Base-by-base conservation (phyloP, 2,797 vertebrate genomes). In the Poeciliopsis infans region DNA sequence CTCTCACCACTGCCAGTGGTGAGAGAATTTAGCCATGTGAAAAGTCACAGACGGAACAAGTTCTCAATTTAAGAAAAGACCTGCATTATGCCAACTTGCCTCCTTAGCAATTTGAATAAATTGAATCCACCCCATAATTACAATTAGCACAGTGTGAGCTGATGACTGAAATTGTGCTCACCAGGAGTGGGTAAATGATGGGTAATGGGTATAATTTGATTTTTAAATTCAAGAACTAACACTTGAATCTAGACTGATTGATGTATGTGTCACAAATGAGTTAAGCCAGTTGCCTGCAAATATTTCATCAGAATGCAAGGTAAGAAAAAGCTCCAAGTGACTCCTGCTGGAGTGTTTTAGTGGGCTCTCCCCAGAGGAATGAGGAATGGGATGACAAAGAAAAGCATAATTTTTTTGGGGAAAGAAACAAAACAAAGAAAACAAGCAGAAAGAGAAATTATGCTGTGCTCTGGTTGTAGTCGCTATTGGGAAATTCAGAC, bases 121-220 rank as follows among this genome's bases (percentile, higher is more conserved):
- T 94, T 93, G 92, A 95, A 94, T 94, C 91, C 94, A 94, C 90
- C 94, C 95, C 93, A 94, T 96, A 96, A 96, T 96, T 96, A 96
- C 95, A 96, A 96, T 96, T 96, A 96, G 94, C 95, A 92, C 95
- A 94, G 95, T 95, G 93, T 94, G 95, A 96, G 94, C 89, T 93
- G 94, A 95, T 96, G 95, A 96, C 95, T 96, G 94, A 95, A 95
- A 95, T 89, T 95, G 91, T 95, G 93, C 95, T 96, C 94, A 93
- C 92, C 89, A 94, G 91, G 94, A 96, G 95, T 94, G 94, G 94
- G 88, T 95, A 95, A 95, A 94, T 96, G 93, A 95, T 79, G 93
- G 91, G 94, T 96, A 96, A 96, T 96, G 92, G 91, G 90, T 86
- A 90, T 95, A 95, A 96, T 96, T 96, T 95, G 92, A 92, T 94